These are phyloP conservation scores for Tigriopus californicus DNA, from an alignment of 2,888 invertebrate species.

Conservation along the genomic window DNA sequence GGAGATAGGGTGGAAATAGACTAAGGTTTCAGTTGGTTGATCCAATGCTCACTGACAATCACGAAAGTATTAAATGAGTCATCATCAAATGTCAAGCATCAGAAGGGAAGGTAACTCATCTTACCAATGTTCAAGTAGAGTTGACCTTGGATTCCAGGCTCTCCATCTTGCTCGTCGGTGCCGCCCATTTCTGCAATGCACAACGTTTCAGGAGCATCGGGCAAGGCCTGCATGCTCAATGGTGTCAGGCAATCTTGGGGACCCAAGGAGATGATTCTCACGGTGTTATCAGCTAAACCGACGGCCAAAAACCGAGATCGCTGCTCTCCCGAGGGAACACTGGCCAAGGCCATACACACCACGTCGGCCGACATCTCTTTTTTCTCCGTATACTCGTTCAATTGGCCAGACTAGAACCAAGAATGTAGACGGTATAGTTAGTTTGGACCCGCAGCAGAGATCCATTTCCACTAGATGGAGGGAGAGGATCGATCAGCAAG, in stretches of 20 bases:
- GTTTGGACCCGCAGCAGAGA: too few relatives aligned
- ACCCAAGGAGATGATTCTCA: slow-evolving; percentile 89
- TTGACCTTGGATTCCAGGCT: slow-evolving; percentile 37
- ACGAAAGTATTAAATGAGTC: slow-evolving; percentile 1
- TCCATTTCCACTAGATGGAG: too few relatives aligned
- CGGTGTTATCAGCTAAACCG: slow-evolving; percentile 86
- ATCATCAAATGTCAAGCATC: background rate
- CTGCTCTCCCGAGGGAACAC: slow-evolving; percentile 85
- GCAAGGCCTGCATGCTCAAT: slow-evolving; percentile 87
- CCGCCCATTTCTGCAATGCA: slow-evolving; percentile 87
- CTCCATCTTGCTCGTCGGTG: slow-evolving; percentile 35
- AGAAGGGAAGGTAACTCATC: too few relatives aligned
- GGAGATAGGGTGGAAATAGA: background rate
- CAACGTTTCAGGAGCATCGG: slow-evolving; percentile 85
- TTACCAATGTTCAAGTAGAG: slow-evolving; percentile 85
- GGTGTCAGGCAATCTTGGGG: slow-evolving; percentile 86
- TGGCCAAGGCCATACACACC: slow-evolving; percentile 92
- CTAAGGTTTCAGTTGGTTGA: background rate
- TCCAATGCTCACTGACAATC: background rate
- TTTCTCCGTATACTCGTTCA: slow-evolving; percentile 94
- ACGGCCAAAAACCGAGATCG: slow-evolving; percentile 88
- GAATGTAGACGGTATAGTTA: slow-evolving; percentile 17
- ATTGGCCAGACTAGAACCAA: slow-evolving; percentile 64
- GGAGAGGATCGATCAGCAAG: too few relatives aligned
- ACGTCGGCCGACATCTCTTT: slow-evolving; percentile 93